Percentiles rank a stretch among this genome's conserved stretches.
phyloP scores from a whole-genome alignment of 2,797 vertebrate species.

The Tokudaia muenninki region DNA sequence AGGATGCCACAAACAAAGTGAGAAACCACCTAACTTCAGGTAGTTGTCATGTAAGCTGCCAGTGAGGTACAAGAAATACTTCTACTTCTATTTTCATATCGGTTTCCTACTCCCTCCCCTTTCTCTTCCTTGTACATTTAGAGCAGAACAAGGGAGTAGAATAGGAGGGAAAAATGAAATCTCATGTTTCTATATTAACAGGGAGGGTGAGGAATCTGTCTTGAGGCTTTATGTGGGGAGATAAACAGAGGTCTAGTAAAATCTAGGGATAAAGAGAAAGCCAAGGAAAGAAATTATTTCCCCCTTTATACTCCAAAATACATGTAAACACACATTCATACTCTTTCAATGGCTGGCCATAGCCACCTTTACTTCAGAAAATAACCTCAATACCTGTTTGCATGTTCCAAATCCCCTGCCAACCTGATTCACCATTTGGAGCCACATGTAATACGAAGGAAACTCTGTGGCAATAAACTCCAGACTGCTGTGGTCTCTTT shows the following conservation, averaged over 20 bases:
- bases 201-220: neutral
- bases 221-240: neutral
- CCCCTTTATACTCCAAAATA: neutral
- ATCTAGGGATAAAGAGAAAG: conserved; percentile 16
- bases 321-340: neutral
- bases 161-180: neutral
- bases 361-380: neutral
- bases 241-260: neutral
- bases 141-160: neutral
- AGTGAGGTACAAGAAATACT: neutral
- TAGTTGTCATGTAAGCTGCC: neutral
- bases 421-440: neutral
- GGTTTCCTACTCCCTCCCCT: neutral
- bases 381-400: neutral
- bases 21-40: neutral
- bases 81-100: neutral
- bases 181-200: neutral
- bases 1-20: neutral
- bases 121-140: neutral
- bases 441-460: neutral
- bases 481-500: neutral
- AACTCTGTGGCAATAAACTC: neutral
- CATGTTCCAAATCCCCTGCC: neutral
- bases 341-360: neutral
- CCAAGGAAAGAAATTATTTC: conserved; percentile 22